Evolutionary conservation across 1,140 invertebrate genomes (phyloP).

Genomic region (Micrasema minimum): DNA sequence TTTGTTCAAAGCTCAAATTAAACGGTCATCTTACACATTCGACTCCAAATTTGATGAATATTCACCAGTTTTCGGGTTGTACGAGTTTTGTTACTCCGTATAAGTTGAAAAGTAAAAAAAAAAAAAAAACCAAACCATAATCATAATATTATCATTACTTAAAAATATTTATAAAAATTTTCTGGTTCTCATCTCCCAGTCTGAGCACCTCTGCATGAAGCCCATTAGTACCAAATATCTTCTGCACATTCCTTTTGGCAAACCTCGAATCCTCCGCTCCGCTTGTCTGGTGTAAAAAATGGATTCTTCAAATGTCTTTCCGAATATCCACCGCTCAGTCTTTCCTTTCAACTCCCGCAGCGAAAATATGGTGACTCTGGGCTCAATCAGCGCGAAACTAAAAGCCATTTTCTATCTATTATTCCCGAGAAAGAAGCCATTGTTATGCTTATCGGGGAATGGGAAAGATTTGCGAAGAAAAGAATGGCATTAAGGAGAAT

Average conservation of each 20-base stretch:
- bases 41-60: too few relatives aligned
- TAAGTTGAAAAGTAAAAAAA: too few relatives aligned
- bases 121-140: too few relatives aligned
- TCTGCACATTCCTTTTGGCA: constrained; percentile 20
- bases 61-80: too few relatives aligned
- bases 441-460: constrained; percentile 50
- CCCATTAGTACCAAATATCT: constrained; percentile 25
- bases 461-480: constrained; percentile 29
- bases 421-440: constrained; percentile 35
- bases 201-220: too few relatives aligned
- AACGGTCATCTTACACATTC: too few relatives aligned
- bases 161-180: too few relatives aligned
- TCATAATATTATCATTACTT: too few relatives aligned
- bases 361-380: constrained; percentile 50
- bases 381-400: constrained; percentile 53
- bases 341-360: constrained; percentile 45
- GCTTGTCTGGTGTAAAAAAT: constrained; percentile 49
- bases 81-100: too few relatives aligned
- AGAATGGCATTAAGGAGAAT: constrained; percentile 45
- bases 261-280: constrained; percentile 32
- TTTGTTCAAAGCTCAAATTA: too few relatives aligned
- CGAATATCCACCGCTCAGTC: constrained; percentile 51
- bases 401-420: constrained; percentile 51
- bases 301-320: constrained; percentile 53
- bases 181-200: too few relatives aligned